Conservation (phyloP, 2,888 invertebrate genomes). For the Geotrupes spiniger region DNA sequence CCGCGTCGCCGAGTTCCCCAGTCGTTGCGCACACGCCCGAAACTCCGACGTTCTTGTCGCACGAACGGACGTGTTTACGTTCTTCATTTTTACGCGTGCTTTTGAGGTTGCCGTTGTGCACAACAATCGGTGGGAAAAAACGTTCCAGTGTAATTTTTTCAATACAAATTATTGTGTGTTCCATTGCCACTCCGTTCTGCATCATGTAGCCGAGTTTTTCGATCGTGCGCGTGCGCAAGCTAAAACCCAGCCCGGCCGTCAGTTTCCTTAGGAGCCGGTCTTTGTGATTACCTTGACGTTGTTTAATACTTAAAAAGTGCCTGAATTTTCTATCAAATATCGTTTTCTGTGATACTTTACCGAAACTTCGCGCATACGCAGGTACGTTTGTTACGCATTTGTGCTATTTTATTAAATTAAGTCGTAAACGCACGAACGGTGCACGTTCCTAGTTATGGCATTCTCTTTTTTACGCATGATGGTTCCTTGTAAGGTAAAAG, state of each 20-base stretch:
- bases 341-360: constrained; percentile 22
- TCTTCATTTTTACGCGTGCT: too few species aligned
- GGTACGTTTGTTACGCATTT: constrained; percentile 5
- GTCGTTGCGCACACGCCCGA: too few species aligned
- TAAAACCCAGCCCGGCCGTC: constrained; percentile 28
- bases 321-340: constrained; percentile 19
- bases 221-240: constrained; percentile 21
- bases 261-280: constrained; percentile 29
- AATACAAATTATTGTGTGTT: too few species aligned
- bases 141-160: too few species aligned
- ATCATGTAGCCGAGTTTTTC: too few species aligned
- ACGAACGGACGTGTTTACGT: too few species aligned
- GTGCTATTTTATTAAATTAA: too few species aligned
- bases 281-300: constrained; percentile 22
- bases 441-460: neutral
- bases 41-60: too few species aligned
- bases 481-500: constrained; percentile 8
- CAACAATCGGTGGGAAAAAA: too few species aligned
- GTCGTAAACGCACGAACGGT: neutral
- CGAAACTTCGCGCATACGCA: neutral
- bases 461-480: constrained; percentile 14
- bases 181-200: too few species aligned
- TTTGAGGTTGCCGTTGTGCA: too few species aligned
- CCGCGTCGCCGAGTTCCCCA: too few species aligned
- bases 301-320: constrained; percentile 22